Conservation (phyloP, 1,140 invertebrate species). For the Euwallacea fornicatus region DNA sequence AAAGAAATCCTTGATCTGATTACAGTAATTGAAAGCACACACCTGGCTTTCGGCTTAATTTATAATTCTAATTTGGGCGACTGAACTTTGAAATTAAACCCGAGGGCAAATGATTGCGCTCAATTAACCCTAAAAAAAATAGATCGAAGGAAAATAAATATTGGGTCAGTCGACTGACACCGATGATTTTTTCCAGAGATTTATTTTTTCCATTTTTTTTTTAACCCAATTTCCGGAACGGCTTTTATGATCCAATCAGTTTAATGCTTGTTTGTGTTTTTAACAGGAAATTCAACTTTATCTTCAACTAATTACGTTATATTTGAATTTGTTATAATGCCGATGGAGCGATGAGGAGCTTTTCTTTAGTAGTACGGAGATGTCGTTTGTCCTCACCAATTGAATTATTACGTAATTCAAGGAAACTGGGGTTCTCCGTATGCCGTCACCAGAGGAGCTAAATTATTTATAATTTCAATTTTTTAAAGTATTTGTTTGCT, state of each 20-base stretch:
- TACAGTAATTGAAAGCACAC: too few species aligned
- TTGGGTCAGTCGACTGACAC: constrained; percentile 3
- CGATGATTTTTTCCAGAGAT: background rate
- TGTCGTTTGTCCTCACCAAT: too few species aligned
- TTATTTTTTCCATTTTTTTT: background rate
- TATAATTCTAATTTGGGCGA: too few species aligned
- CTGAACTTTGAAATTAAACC: too few species aligned
- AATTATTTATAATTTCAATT: too few species aligned
- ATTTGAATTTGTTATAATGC: background rate
- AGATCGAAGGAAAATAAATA: constrained; percentile 12
- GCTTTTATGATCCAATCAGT: constrained; percentile 4
- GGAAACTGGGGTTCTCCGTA: too few species aligned
- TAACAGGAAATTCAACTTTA: background rate
- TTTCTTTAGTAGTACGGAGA: background rate
- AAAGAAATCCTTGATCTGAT: too few species aligned
- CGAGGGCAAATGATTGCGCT: background rate
- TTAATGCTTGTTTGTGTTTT: background rate
- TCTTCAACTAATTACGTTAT: background rate
- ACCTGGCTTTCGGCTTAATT: too few species aligned
- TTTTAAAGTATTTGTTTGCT: too few species aligned
- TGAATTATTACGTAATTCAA: too few species aligned
- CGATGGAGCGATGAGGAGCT: background rate
- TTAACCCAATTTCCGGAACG: constrained; percentile 9
- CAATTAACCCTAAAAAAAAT: background rate
- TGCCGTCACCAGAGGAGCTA: too few species aligned